Evolutionary conservation across 2,113 vertebrate species (phyloP), one percentile per base, ranked within the genome.

Genomic region (Elephas maximus): DNA sequence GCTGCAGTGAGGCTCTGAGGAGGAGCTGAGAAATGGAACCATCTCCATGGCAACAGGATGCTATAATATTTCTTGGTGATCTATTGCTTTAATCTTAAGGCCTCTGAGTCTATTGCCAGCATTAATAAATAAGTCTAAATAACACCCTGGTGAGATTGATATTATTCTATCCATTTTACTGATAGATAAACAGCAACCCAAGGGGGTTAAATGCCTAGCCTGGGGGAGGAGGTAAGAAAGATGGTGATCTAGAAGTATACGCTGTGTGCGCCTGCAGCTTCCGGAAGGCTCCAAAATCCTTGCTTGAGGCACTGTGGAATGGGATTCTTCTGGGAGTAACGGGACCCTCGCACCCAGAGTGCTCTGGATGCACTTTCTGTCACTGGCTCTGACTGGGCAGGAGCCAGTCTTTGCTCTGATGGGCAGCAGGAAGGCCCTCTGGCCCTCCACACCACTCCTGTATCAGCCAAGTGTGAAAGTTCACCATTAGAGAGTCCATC

Each of bases 81-180:
- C 79, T 97, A 97, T 90, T 71, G 96, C 95, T 97, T 94, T 96
- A 95, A 97, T 98, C 95, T 95, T 90, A 45, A 98, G 93, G 74
- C 92, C 88, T 97, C 93, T 81, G 93, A 92, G 90, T 96, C 73
- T 87, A 95, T 95, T 96, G 93, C 92, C 91, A 95, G 79, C 83
- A 84, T 95, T 93, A 93, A 98, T 96, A 97, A 97, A 85, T 93
- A 97, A 81, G 92, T 93, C 92, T 93, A 89, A 97, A 90, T 96
- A 94, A 93, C 95, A 97, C 93, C 85, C 95, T 90, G 88, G 87
- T 90, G 95, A 93, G 93, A 95, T 57, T 90, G 93, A 97, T 92
- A 95, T 94, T 94, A 93, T 92, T 97, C 95, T 95, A 74, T 97
- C 95, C 93, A 95, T 97, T 97, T 95, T 94, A 92, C 93, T 95